Evolutionary conservation across 2,113 vertebrate genomes (phyloP), one percentile per base, ranked within the genome.

Genomic region (Sphyrna mokarran): DNA sequence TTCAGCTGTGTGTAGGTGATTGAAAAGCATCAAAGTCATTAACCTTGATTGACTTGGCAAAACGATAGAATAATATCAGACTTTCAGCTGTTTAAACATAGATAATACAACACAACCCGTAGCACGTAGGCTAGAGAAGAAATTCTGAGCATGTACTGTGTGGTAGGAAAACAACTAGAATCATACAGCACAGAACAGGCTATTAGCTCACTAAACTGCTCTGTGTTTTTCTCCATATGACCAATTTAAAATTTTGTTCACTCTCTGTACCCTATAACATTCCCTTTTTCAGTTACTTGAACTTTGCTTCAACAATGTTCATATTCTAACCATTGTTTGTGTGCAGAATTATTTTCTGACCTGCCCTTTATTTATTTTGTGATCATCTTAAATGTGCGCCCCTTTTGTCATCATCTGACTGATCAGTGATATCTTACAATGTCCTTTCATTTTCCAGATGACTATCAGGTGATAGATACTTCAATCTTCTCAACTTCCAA

Each of bases 61-160:
- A 93, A 66, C 20, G 61, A 66, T 43, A 63, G 58, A 37, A 66
- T 93, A n/a, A 93, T 93, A 68, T 37, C 33, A 66, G 61, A 93
- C 58, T 18, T 43, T 22, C 33, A 93, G 89, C 89, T 93, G 89
- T 93, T 93, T 93, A 93, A 93, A 93, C 89, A 93, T 37, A 93
- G 89, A 93, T 93, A 93, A 93, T 33, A 93, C 11, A 89, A 9
- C 29, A 37, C 33, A 93, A 63, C n/a, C 61, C 7, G 6, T 14
- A 61, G 33, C 33, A 66, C 58, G 63, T 63, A 66, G 3, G n/a
- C 78, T 18, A 18, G 26, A 58, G 48, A 89, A 58, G 54, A 90
- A 16, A 90, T 90, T 61, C 87, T 61, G 89, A 37, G 37, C 58
- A 37, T 68, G 89, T 66, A 37, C 33, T 93, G 58, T 37, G n/a